Evolutionary conservation across 2,888 invertebrate genomes (phyloP).

Genomic region (Heliconius erato): DNA sequence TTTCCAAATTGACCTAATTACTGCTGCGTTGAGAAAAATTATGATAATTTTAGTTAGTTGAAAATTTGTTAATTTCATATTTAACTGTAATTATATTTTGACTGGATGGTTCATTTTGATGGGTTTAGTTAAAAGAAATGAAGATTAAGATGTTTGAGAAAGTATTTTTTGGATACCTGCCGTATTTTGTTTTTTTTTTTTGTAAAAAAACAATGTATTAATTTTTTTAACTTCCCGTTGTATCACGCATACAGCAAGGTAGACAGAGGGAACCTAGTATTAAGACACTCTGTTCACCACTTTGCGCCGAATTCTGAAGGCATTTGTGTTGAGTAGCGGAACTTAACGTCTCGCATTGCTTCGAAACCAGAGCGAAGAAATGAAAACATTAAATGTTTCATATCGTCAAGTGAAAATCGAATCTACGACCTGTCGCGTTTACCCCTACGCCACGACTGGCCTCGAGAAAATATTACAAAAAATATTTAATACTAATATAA

Average conservation of each 20-base stretch:
- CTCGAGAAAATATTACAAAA: background rate
- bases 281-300: too few relatives aligned
- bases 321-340: too few relatives aligned
- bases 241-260: too few relatives aligned
- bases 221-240: too few relatives aligned
- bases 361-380: background rate
- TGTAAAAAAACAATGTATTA: too few relatives aligned
- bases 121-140: too few relatives aligned
- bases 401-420: background rate
- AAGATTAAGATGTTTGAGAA: too few relatives aligned
- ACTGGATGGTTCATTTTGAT: background rate
- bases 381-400: background rate
- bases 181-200: too few relatives aligned
- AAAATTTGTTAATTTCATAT: background rate
- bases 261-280: too few relatives aligned
- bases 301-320: too few relatives aligned
- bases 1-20: slow-evolving; percentile 56
- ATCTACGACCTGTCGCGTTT: background rate
- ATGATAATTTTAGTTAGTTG: slow-evolving; percentile 12
- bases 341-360: too few relatives aligned
- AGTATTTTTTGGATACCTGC: too few relatives aligned
- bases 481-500: background rate
- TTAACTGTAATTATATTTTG: background rate
- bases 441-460: background rate
- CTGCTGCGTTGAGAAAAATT: slow-evolving; percentile 46